These are phyloP conservation scores for Petrophora chlorosata DNA, from an alignment of 2,888 invertebrate genomes.

Conservation along the genomic window DNA sequence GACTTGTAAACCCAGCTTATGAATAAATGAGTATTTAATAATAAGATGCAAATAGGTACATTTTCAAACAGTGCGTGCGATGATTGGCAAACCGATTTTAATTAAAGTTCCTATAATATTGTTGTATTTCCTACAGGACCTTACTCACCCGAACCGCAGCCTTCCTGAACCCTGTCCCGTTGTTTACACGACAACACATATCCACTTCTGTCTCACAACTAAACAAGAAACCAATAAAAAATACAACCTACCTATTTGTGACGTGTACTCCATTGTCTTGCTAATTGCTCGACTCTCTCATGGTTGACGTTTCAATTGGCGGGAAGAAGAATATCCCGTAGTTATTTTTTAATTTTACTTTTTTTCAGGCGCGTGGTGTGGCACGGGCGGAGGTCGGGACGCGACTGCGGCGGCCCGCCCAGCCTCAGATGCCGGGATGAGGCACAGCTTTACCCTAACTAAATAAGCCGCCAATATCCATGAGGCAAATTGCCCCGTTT, in stretches of 20 bases:
- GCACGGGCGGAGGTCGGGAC: conserved; percentile 36
- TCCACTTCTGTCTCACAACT: conserved; percentile 23
- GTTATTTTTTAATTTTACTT: conserved; percentile 6
- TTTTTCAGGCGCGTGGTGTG: conserved; percentile 28
- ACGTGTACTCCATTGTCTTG: conserved; percentile 69
- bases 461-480: conserved; percentile 48
- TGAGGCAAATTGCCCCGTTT: conserved; percentile 41
- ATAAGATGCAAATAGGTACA: too few species aligned
- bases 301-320: conserved; percentile 45
- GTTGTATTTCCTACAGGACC: too few species aligned
- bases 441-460: conserved; percentile 28
- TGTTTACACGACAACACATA: conserved; percentile 33
- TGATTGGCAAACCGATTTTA: too few species aligned
- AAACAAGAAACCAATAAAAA: conserved; percentile 49
- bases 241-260: conserved; percentile 62
- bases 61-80: too few species aligned
- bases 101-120: too few species aligned
- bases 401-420: conserved; percentile 54
- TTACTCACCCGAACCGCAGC: conserved; percentile 28
- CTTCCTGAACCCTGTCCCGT: conserved; percentile 26
- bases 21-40: too few species aligned
- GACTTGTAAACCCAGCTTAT: too few species aligned
- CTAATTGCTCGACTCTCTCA: conserved; percentile 49
- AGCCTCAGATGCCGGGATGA: conserved; percentile 37
- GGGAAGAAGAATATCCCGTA: conserved; percentile 43